phyloP scores from a whole-genome alignment of 2,888 invertebrate species.

The Patella pellucida region DNA sequence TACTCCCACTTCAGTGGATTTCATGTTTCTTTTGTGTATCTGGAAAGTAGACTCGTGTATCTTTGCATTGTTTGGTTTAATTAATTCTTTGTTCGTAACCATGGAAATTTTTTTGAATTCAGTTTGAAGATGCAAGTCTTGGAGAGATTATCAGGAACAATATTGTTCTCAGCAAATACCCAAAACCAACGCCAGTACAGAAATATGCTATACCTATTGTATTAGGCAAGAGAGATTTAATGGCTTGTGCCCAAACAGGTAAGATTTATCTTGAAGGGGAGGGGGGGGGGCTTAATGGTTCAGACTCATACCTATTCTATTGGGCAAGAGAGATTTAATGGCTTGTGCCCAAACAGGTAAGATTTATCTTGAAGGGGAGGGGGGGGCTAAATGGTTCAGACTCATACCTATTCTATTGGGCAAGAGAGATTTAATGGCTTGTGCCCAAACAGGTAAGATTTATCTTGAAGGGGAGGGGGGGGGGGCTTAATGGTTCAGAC shows the following conservation, averaged over 20 bases:
- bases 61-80: too few species aligned
- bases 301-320: too few species aligned
- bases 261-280: too few species aligned
- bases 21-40: too few species aligned
- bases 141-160: slow-evolving; percentile 94
- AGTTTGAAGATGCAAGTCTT: slow-evolving; percentile 88
- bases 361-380: neutral
- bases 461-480: neutral
- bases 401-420: neutral
- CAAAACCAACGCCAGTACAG: slow-evolving; percentile 93
- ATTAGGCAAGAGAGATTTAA: slow-evolving; percentile 85
- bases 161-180: slow-evolving; percentile 79
- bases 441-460: slow-evolving; percentile 18
- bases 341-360: too few species aligned
- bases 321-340: too few species aligned
- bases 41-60: too few species aligned
- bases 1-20: too few species aligned
- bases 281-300: too few species aligned
- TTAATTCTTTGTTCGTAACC: too few species aligned
- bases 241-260: slow-evolving; percentile 99
- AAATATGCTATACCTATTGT: slow-evolving; percentile 91
- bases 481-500: neutral
- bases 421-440: neutral
- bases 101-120: slow-evolving; percentile 75
- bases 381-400: neutral